Percentiles rank a stretch among this genome's conserved stretches.
Evolutionary conservation across 2,888 invertebrate genomes (phyloP).

Genomic region (Blomia tropicalis): DNA sequence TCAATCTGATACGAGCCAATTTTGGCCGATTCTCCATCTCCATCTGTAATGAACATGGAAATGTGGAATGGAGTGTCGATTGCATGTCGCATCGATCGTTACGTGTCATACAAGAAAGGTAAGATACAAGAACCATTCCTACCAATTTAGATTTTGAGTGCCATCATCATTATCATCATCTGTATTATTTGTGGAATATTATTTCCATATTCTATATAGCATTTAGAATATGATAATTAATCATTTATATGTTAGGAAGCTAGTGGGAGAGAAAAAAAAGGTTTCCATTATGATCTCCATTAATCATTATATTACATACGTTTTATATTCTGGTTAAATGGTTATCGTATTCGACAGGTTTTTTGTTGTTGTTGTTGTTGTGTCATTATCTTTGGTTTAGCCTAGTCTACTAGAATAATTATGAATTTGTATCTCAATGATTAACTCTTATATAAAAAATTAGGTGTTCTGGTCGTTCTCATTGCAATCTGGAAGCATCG

Average conservation of each 20-base stretch:
- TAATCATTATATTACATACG: no score
- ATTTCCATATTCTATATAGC: no score
- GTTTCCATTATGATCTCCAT: no score
- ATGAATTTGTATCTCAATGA: no score
- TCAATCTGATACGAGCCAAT: conserved; percentile 79
- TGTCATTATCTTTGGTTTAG: no score
- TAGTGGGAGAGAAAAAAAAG: not conserved
- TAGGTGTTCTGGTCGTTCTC: conserved; percentile 20
- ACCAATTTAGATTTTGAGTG: not conserved
- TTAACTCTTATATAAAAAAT: not conserved
- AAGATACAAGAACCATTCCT: not conserved
- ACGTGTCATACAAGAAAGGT: conserved; percentile 73
- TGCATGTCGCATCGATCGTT: conserved; percentile 80
- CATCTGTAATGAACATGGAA: conserved; percentile 86
- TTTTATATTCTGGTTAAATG: no score
- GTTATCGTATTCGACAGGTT: no score
- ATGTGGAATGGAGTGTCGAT: conserved; percentile 88
- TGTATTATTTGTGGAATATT: no score
- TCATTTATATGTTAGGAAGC: not conserved
- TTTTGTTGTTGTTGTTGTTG: no score
- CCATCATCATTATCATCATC: not conserved
- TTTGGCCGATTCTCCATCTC: conserved; percentile 82
- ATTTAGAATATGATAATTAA: not conserved
- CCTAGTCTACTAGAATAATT: no score
- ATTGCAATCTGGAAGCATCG: conserved; percentile 31